Base-by-base conservation (phyloP, 2,888 invertebrate species). In the Acleris cristana region DNA sequence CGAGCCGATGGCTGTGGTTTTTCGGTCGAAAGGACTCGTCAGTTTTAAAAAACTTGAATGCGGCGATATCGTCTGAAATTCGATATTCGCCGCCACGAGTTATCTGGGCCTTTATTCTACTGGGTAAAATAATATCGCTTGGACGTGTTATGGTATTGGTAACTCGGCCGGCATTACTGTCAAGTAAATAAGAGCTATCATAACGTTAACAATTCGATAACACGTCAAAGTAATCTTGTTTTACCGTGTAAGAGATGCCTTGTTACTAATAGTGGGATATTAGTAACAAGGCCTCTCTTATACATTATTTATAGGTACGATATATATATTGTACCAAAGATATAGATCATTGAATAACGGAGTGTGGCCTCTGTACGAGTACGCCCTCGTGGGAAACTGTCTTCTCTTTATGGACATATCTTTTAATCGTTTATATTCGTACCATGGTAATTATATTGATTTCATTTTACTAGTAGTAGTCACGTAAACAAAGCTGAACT, bases 341-440 rank as follows among this genome's bases (percentile, higher is more conserved):
- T 63, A 58, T 48, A 82, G 83, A 85, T 86, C 80, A 77, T 80
- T 79, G 75, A 78, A 83, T 86, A 85, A 81, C 82, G 79, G 79
- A 76, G 70, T 71, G 74, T 71, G 79, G 87, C 89, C 88, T 84
- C 89, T 89, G 88, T 85, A 86, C 86, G 83, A 89, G 89, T 85
- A 86, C 86, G 83, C 82, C 78, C 73, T 81, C 86, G 86, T 88
- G 88, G 85, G 85, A 86, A 80, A 84, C 79, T 80, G 72, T 80
- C 6, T 26, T 6, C 26, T 26, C 1, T 45, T 80, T 76, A 77
- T 75, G 77, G 78, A 77, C 77, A 76, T 80, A 76, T 79, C 83
- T 79, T 81, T 81, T 80, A 85, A 81, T 81, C 80, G 79, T 73
- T 83, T 84, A 83, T 83, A 82, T 80, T 34, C 40, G 40, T 82